phyloP scores from a whole-genome alignment of 2,797 vertebrate species.

The Sebastes diploproa region DNA sequence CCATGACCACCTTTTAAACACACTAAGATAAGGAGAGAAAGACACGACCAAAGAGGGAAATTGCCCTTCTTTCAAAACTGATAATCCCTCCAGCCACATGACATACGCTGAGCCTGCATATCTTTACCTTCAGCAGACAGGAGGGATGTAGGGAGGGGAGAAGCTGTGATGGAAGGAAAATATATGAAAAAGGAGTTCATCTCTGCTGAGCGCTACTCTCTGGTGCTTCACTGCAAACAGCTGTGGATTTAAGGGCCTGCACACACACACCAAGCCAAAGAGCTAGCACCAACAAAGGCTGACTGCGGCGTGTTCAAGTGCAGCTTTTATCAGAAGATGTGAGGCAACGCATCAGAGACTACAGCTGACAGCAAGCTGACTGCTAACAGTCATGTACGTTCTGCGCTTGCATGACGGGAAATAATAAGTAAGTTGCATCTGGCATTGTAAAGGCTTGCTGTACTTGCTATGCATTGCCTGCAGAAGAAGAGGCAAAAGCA shows the following conservation, averaged over 20 bases:
- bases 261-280: not conserved
- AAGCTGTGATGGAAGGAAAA: slow-evolving; percentile 16
- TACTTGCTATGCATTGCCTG: not conserved
- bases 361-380: slow-evolving; percentile 21
- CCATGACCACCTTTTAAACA: slow-evolving; percentile 29
- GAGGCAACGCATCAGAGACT: not conserved
- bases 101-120: slow-evolving; percentile 51
- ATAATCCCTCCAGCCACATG: slow-evolving; percentile 51
- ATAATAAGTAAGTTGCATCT: not conserved
- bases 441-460: not conserved
- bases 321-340: slow-evolving; percentile 26
- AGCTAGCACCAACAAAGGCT: slow-evolving; percentile 12
- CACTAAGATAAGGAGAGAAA: slow-evolving; percentile 37
- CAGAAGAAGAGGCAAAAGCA: not conserved
- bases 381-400: not conserved
- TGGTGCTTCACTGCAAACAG: slow-evolving; percentile 34
- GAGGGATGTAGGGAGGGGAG: not conserved
- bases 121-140: slow-evolving; percentile 37
- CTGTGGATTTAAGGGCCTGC: slow-evolving; percentile 24
- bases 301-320: not conserved
- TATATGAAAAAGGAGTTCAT: slow-evolving; percentile 11
- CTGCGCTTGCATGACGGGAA: not conserved
- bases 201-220: slow-evolving; percentile 20
- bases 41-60: slow-evolving; percentile 3
- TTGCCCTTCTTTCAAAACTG: slow-evolving; percentile 33